These are phyloP conservation scores for Eublepharis macularius DNA, from an alignment of 2,113 vertebrate species.

Conservation along the genomic window DNA sequence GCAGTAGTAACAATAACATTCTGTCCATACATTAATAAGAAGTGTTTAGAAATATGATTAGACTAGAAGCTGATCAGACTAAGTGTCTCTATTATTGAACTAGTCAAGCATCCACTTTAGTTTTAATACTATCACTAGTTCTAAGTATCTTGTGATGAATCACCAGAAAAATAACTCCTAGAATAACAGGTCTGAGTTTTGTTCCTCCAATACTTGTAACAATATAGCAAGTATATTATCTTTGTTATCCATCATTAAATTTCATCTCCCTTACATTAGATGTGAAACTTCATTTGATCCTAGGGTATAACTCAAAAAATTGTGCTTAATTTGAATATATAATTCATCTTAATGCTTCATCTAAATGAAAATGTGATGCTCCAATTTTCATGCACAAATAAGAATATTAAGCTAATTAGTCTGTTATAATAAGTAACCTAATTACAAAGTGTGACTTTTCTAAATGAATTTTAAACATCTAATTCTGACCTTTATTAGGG, in stretches of 20 bases:
- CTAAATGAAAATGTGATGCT: constrained; percentile 57
- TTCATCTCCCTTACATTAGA: neutral
- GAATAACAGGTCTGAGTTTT: neutral
- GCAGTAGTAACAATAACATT: neutral
- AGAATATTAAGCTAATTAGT: constrained; percentile 49
- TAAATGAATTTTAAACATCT: constrained; percentile 44
- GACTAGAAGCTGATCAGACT: neutral
- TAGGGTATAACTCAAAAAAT: constrained; percentile 20
- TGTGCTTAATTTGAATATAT: constrained; percentile 42
- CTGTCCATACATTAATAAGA: neutral
- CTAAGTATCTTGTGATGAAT: neutral
- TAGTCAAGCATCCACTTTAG: no score
- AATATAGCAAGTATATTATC: neutral
- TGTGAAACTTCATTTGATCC: constrained; percentile 24
- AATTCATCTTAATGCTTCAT: constrained; percentile 57
- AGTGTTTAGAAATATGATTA: neutral
- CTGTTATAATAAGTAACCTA: constrained; percentile 40
- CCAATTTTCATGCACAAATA: constrained; percentile 52
- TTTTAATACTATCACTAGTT: neutral
- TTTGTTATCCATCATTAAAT: constrained; percentile 1
- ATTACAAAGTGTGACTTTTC: constrained; percentile 38
- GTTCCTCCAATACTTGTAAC: neutral
- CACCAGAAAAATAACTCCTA: neutral
- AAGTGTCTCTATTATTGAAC: no score
- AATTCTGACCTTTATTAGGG: constrained; percentile 51